Evolutionary conservation across 2,113 vertebrate genomes (phyloP).

Genomic region (Heterotis niloticus): DNA sequence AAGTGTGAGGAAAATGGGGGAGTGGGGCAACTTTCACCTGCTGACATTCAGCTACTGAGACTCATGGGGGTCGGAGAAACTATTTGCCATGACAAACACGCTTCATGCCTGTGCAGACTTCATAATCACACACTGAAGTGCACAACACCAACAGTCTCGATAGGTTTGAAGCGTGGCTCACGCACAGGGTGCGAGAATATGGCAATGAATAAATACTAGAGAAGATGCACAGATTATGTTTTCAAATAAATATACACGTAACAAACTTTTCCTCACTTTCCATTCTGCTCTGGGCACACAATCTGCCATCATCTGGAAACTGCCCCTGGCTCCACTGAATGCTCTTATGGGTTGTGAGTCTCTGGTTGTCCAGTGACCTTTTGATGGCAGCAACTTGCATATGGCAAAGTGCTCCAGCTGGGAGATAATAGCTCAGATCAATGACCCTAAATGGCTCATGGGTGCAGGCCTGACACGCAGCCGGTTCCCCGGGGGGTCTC

Average conservation of each 20-base stretch:
- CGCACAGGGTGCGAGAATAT: not conserved
- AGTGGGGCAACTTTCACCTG: not conserved
- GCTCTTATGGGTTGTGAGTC: not conserved
- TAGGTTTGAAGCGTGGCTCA: not conserved
- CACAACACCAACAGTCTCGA: not conserved
- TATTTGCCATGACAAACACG: no score
- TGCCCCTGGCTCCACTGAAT: not conserved
- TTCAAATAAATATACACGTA: no score
- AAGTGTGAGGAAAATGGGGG: not conserved
- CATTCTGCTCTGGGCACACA: not conserved
- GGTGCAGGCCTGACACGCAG: not conserved
- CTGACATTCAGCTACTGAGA: not conserved
- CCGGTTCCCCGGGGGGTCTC: not conserved
- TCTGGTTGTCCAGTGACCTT: not conserved
- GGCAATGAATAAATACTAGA: no score
- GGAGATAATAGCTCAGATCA: constrained; percentile 7
- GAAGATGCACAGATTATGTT: no score
- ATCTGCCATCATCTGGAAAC: not conserved
- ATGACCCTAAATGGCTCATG: not conserved
- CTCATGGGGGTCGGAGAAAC: no score
- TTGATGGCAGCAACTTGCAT: not conserved
- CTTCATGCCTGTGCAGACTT: no score
- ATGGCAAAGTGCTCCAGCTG: not conserved
- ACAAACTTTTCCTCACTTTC: not conserved
- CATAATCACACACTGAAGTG: no score